A percentile compares a stretch with the other conserved stretches of the same genome.
Conservation (phyloP, 2,797 vertebrate species). For the Acropternis orthonyx region DNA sequence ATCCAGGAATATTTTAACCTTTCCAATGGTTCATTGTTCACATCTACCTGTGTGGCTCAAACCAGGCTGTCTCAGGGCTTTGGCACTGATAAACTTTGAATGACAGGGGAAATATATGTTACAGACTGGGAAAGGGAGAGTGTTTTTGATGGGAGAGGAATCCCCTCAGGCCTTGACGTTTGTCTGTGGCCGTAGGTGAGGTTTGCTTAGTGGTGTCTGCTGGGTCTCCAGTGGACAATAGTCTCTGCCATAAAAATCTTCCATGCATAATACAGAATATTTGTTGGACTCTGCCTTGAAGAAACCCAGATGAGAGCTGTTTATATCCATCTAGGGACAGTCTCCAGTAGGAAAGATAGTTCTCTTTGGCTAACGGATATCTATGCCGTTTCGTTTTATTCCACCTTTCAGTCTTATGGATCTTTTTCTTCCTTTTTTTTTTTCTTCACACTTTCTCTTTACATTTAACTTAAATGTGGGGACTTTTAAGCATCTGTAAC, state of each 20-base stretch:
- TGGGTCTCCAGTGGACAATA: slow-evolving; percentile 37
- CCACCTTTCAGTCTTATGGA: slow-evolving; percentile 16
- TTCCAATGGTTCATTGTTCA: background rate
- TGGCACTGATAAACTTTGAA: background rate
- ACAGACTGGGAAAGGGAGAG: background rate
- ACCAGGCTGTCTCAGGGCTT: background rate
- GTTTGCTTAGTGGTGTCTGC: slow-evolving; percentile 17
- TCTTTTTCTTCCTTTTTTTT: background rate
- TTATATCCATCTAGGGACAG: slow-evolving; percentile 58
- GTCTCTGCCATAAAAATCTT: slow-evolving; percentile 48
- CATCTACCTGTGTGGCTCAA: background rate
- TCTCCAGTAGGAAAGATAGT: background rate
- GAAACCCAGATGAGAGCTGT: slow-evolving; percentile 1
- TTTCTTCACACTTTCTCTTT: background rate
- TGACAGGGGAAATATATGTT: background rate
- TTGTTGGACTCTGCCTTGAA: slow-evolving; percentile 27
- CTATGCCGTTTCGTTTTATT: slow-evolving; percentile 48
- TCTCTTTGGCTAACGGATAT: slow-evolving; percentile 31
- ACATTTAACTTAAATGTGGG: background rate
- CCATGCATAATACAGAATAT: slow-evolving; percentile 21
- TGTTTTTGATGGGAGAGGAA: background rate
- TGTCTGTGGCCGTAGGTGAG: slow-evolving; percentile 54
- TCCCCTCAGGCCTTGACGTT: background rate
- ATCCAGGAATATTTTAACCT: background rate
- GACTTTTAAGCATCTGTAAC: background rate